Conservation (phyloP, 2,113 vertebrate species). For the Poeciliopsis occidentalis region DNA sequence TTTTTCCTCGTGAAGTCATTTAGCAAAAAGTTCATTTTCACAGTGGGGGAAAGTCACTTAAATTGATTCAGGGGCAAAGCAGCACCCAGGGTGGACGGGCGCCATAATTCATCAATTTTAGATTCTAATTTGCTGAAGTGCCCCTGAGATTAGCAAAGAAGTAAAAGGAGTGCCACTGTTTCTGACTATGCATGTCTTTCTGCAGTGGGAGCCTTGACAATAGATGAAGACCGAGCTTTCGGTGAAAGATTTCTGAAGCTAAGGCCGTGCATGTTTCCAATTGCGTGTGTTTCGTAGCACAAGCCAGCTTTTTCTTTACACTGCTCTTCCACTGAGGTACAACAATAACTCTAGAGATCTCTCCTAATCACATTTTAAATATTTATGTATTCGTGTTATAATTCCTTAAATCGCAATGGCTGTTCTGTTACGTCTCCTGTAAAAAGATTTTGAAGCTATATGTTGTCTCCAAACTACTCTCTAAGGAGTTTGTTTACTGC, state of each 20-base stretch:
- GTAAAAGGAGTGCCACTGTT: constrained; percentile 25
- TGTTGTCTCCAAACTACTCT: constrained; percentile 18
- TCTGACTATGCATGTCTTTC: constrained; percentile 1
- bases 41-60: constrained; percentile 57
- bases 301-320: constrained; percentile 37
- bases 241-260: neutral
- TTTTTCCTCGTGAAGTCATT: constrained; percentile 69
- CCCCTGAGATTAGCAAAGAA: constrained; percentile 57
- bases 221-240: neutral
- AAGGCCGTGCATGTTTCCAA: neutral
- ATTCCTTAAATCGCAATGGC: constrained; percentile 49
- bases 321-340: constrained; percentile 26
- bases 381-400: constrained; percentile 65
- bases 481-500: constrained; percentile 40
- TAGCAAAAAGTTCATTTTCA: constrained; percentile 60
- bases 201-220: neutral
- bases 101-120: constrained; percentile 68
- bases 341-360: constrained; percentile 56
- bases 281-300: constrained; percentile 1
- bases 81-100: constrained; percentile 39
- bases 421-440: constrained; percentile 27
- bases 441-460: constrained; percentile 19
- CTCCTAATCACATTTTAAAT: constrained; percentile 70
- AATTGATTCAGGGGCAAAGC: constrained; percentile 64
- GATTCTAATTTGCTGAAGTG: constrained; percentile 60